Evolutionary conservation across 2,113 vertebrate species (phyloP).

Genomic region (Dipodomys stephensi): DNA sequence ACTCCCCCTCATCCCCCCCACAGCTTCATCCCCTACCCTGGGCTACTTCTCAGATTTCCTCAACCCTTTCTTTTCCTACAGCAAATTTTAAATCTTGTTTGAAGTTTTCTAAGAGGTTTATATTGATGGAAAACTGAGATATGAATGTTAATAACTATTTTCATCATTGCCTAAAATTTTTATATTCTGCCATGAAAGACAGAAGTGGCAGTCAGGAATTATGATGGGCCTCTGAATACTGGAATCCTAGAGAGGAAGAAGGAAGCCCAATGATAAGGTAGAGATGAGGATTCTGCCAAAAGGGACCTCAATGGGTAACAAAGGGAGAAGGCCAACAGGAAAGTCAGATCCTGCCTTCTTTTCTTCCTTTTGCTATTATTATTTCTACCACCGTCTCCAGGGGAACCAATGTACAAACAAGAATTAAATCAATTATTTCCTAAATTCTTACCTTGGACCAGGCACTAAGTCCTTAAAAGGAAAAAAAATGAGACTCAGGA

Average conservation of each 20-base stretch:
- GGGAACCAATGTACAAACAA: background rate
- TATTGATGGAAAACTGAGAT: background rate
- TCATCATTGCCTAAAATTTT: background rate
- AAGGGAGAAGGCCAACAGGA: background rate
- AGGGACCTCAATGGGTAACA: background rate
- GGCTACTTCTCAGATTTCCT: background rate
- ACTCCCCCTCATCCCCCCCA: background rate
- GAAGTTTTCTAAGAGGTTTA: background rate
- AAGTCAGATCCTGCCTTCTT: background rate
- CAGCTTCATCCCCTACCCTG: background rate
- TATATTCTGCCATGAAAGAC: background rate
- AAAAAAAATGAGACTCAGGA: background rate
- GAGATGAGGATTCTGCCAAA: background rate
- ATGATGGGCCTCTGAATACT: background rate
- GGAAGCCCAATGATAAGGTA: background rate
- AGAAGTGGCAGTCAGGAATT: background rate
- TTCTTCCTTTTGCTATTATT: background rate
- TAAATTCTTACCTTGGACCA: background rate
- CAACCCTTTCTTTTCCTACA: background rate
- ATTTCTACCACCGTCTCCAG: background rate
- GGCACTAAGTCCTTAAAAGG: background rate
- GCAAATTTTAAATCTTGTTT: slow-evolving; percentile 23
- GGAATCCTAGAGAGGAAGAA: background rate
- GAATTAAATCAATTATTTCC: background rate
- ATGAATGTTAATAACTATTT: slow-evolving; percentile 1